Conservation (phyloP, 2,888 invertebrate species). For the Sthenelais limicola region DNA sequence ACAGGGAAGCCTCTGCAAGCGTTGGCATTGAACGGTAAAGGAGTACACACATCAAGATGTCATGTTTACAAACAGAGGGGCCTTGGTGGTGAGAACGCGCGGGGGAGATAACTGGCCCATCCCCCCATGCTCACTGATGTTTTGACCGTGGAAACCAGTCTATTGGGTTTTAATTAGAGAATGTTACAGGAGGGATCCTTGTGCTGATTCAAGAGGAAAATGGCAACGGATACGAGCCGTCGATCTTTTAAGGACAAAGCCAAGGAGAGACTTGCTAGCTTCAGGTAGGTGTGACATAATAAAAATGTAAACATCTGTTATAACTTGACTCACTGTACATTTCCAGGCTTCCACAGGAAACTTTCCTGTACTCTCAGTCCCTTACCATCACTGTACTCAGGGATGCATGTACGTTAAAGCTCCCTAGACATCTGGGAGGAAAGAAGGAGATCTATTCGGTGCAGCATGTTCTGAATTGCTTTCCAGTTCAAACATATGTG, state of each 20-base stretch:
- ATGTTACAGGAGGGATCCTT: neutral
- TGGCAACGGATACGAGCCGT: constrained; percentile 35
- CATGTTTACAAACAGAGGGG: constrained; percentile 35
- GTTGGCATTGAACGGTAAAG: constrained; percentile 17
- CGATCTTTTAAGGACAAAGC: constrained; percentile 33
- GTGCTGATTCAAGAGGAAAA: constrained; percentile 3
- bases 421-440: too few species aligned
- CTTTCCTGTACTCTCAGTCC: too few species aligned
- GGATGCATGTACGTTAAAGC: too few species aligned
- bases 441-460: too few species aligned
- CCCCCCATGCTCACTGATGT: neutral
- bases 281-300: constrained; percentile 24
- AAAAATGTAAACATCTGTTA: neutral
- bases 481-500: too few species aligned
- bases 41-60: constrained; percentile 4
- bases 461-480: too few species aligned
- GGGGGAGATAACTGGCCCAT: neutral
- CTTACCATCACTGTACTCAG: too few species aligned
- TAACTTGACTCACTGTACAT: too few species aligned
- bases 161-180: neutral
- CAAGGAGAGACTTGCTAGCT: constrained; percentile 40
- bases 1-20: neutral
- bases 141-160: neutral
- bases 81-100: neutral
- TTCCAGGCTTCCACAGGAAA: too few species aligned